A percentile compares a stretch with the other conserved stretches of the same genome.
Conservation (phyloP, 64 coral and sea anemone genomes). For the Pachyseris speciosa region DNA sequence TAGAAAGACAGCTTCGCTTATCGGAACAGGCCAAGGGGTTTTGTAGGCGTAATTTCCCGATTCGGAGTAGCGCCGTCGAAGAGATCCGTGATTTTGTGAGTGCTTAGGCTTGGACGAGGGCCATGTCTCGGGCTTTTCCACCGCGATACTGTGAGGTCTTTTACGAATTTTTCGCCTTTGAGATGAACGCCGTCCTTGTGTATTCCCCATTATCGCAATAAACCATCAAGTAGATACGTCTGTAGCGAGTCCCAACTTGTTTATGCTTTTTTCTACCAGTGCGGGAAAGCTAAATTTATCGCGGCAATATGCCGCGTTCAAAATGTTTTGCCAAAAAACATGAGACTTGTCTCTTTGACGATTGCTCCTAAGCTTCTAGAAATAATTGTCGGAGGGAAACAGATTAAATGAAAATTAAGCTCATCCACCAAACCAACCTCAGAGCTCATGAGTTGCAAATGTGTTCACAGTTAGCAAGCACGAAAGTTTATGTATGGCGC, state of each 20-base stretch:
- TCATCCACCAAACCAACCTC: background rate
- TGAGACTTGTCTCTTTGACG: background rate
- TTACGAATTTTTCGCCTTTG: slow-evolving; percentile 33
- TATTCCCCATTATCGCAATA: slow-evolving; percentile 75
- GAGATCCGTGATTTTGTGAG: slow-evolving; percentile 70
- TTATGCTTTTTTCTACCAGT: background rate
- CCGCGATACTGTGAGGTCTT: slow-evolving; percentile 84
- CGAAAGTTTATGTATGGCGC: slow-evolving; percentile 10
- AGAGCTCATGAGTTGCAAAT: background rate
- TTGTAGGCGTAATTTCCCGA: slow-evolving; percentile 91
- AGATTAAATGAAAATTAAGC: background rate
- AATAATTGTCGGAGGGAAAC: background rate
- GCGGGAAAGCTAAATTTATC: background rate
- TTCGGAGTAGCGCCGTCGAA: slow-evolving; percentile 78
- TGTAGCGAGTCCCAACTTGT: background rate
- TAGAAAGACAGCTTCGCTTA: slow-evolving; percentile 85
- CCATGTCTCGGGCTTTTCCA: slow-evolving; percentile 78
- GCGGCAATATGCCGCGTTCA: background rate
- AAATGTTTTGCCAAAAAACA: background rate
- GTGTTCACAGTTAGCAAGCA: too few species aligned
- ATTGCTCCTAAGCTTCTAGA: background rate
- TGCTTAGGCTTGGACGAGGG: slow-evolving; percentile 28
- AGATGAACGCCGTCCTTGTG: slow-evolving; percentile 46
- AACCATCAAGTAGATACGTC: background rate
- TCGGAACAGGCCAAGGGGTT: slow-evolving; percentile 87